Conservation (phyloP, 2,113 vertebrate genomes). For the Phalacrocorax pelagicus region DNA sequence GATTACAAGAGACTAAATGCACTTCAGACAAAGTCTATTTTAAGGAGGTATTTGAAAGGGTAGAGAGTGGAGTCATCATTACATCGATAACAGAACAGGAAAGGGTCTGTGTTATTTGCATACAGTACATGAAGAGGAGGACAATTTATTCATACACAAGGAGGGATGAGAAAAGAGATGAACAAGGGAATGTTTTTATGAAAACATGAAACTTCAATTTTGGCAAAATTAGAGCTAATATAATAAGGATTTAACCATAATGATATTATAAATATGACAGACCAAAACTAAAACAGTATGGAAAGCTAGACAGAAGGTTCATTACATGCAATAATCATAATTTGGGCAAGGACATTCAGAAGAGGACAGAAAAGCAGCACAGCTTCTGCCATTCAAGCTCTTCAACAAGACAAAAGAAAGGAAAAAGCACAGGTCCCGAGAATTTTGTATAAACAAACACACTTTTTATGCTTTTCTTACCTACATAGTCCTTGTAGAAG, state of each 20-base stretch:
- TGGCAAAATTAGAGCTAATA: not conserved
- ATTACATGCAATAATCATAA: not conserved
- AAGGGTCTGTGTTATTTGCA: not conserved
- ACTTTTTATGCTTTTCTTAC: not conserved
- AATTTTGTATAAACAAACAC: not conserved
- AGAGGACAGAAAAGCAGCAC: not conserved
- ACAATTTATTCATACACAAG: not conserved
- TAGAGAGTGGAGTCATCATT: not conserved
- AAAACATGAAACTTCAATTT: not conserved
- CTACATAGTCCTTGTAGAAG: not conserved
- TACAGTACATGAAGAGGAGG: not conserved
- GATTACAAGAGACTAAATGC: not conserved
- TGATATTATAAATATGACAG: not conserved
- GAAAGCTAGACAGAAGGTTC: not conserved
- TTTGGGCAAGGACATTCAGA: not conserved
- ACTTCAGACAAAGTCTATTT: not conserved
- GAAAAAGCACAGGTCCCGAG: not conserved
- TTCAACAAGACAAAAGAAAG: not conserved
- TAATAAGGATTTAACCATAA: not conserved
- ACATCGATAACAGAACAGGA: not conserved
- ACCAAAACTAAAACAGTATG: not conserved
- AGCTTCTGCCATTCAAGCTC: not conserved
- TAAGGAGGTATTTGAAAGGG: not conserved
- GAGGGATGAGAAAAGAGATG: not conserved
- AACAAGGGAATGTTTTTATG: not conserved